Conservation (phyloP, 2,888 invertebrate genomes). For the Folsomia manolachei region DNA sequence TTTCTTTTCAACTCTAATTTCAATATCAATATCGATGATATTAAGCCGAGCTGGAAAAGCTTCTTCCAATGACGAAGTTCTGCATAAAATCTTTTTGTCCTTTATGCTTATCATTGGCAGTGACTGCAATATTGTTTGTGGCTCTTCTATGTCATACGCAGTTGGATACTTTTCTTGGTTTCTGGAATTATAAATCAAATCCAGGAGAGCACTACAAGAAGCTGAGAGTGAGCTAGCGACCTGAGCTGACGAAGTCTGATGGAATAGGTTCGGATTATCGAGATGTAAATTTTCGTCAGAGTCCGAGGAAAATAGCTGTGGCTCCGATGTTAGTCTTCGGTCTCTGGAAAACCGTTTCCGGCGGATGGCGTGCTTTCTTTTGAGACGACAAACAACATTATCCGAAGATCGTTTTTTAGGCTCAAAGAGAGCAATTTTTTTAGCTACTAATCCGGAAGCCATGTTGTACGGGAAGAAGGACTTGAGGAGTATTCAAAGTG, state of each 20-base stretch:
- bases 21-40: constrained; percentile 39
- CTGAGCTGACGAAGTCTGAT: not conserved
- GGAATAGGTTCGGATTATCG: not conserved
- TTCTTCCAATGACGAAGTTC: constrained; percentile 14
- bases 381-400: constrained; percentile 34
- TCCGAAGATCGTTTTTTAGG: constrained; percentile 26
- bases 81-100: constrained; percentile 11
- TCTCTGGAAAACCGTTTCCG: constrained; percentile 36
- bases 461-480: too few relatives aligned
- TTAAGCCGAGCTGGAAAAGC: constrained; percentile 28
- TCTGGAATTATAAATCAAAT: constrained; percentile 22
- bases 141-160: too few relatives aligned
- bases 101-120: not conserved
- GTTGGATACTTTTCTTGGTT: not conserved
- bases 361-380: constrained; percentile 44
- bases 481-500: too few relatives aligned
- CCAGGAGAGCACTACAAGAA: constrained; percentile 39
- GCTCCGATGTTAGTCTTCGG: constrained; percentile 32
- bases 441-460: constrained; percentile 42
- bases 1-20: constrained; percentile 34
- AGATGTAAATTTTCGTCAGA: constrained; percentile 19
- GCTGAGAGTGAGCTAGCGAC: constrained; percentile 33
- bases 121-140: not conserved
- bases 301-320: constrained; percentile 22
- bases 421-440: constrained; percentile 48